Evolutionary conservation across 2,797 vertebrate genomes (phyloP), one percentile per base, ranked within the genome.

Genomic region (Gouania willdenowi): DNA sequence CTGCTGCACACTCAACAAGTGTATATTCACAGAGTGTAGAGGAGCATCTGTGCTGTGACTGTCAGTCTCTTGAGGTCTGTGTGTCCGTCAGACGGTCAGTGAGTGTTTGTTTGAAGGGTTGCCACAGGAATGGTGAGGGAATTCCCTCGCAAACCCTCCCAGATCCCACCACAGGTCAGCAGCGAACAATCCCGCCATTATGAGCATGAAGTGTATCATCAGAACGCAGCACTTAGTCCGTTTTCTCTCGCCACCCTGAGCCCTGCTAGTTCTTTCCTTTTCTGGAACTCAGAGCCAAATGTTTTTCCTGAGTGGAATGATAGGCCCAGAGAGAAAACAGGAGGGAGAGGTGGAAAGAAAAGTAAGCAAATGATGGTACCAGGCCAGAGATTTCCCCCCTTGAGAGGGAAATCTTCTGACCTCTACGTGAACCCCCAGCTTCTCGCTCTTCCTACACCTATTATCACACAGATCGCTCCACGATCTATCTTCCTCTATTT

Each of bases 391-490:
- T 64, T 68, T 68, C 54, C 59, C 74, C 57, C 54, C 28, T 6
- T 23, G 11, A 43, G 57, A 75, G 72, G 77, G 66, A 54, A 75
- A 74, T 72, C 74, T 71, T 76, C 52, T 70, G 66, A 70, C 66
- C 79, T 49, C 5, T 51, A 14, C 27, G 41, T 68, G 57, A 77
- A 45, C 61, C 12, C 5, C 30, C 11, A 1, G 4, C 10, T n/a
- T n/a, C n/a, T n/a, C n/a, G n/a, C n/a, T n/a, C n/a, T n/a, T n/a
- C 31, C 4, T 8, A 5, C 16, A 5, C 21, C n/a, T 25, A 9
- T 38, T 19, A 5, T 5, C 19, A 20, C 5, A 20, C n/a, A 17
- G 3, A 3, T 3, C 16, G 21, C 13, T 25, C 10, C n/a, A 10
- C 6, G 7, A 13, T 10, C 4, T 10, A 23, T 14, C 2, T 3